Base-by-base conservation (phyloP, 2,888 invertebrate species). In the Timema podura region DNA sequence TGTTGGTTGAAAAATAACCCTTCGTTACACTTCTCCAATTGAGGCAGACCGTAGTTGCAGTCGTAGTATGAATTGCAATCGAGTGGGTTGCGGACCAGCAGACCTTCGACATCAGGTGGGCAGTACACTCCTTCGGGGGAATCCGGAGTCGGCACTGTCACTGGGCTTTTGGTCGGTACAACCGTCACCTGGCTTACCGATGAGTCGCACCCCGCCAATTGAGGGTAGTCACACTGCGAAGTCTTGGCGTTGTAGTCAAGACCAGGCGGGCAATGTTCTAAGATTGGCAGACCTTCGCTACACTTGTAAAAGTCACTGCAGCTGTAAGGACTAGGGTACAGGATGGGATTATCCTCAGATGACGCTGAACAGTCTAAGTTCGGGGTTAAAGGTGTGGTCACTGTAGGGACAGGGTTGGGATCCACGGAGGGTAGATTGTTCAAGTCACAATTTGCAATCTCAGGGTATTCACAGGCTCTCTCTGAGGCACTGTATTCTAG, bases 321-420 rank as follows among this genome's bases (percentile, higher is more conserved):
- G 15, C 61, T 61, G 5, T 30, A 61, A 30, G 61, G 61, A 45
- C 45, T 61, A 8, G 61, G 61, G 61, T 61, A 61, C 8, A 15
- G 8, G n/a, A n/a, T n/a, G 16, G 61, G 13, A 13, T 1, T 61
- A 13, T 30, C 61, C 2, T 45, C 61, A 61, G 30, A 30, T 11
- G 45, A 30, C 30, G 30, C 61, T 8, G 61, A 45, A 30, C 61
- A 61, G 61, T 61, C 30, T 10, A 44, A 61, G 61, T 61, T 61
- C 9, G 61, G 61, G 11, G 61, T 61, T 30, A 45, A 45, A 5
- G 44, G 44, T 44, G 61, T 45, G 9, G 61, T 6, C 5, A 45
- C 8, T 11, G 6, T 2, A 8, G 61, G 9, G 61, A 45, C 45
- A 13, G 61, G 2, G 11, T 45, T 45, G 13, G 30, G 9, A 6